Base-by-base conservation (phyloP, 2,888 invertebrate genomes). In the Pyrgus malvae region DNA sequence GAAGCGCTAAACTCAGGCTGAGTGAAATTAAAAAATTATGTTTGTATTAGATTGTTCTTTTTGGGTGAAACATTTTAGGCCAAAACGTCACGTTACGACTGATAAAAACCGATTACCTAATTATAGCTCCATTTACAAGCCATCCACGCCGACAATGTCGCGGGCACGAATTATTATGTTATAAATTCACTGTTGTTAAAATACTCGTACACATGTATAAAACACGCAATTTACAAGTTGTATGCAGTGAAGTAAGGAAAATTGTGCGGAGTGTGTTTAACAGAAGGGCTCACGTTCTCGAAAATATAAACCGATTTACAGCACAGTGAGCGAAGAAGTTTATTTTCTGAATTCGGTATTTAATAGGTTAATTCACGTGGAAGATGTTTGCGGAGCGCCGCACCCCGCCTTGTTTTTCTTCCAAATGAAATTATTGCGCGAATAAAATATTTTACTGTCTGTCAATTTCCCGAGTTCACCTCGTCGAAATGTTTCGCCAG, bases 371-470 rank as follows among this genome's bases (percentile, higher is more conserved):
- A 88, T 87, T 88, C 87, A 76, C 74, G 84, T 80, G 80, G 77
- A 87, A 84, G 79, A 83, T 80, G 80, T 78, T 80, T 76, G 79
- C 70, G 78, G 76, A 74, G 75, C 72, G 73, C 69, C 72, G 68
- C 63, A 55, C 16, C 65, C 62, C 69, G 68, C 67, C 70, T 81
- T 85, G 88, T 88, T 87, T 87, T 90, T 87, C 86, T 82, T 80
- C 72, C 80, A 86, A 88, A 89, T 85, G 78, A 87, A 89, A 86
- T 90, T 89, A 90, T 86, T 82, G 79, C 78, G 66, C 67, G 81
- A 77, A 83, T 90, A 88, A 90, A 90, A 90, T 89, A 89, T 88
- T 90, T 90, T 87, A 90, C 80, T 80, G 88, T 82, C 90, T 87
- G 90, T 88, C 90, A 86, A 88, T 90, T 89, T 82, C 75, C 70